Conservation (phyloP, 2,113 vertebrate genomes). For the Daboia siamensis region DNA sequence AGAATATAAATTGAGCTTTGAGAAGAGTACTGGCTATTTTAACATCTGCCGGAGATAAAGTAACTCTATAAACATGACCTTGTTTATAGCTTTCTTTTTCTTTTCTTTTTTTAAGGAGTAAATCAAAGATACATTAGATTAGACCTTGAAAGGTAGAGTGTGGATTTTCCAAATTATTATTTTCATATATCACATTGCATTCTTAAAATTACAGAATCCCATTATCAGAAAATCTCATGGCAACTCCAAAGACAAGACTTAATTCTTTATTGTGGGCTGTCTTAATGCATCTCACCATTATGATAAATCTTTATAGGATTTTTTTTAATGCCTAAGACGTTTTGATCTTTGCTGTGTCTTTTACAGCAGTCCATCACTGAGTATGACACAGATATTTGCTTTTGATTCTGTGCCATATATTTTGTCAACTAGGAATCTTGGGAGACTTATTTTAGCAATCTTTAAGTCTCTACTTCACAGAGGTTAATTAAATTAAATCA, state of each 20-base stretch:
- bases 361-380: slow-evolving; percentile 32
- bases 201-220: slow-evolving; percentile 47
- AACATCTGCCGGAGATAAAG: slow-evolving; percentile 31
- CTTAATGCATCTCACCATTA: slow-evolving; percentile 58
- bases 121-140: slow-evolving; percentile 51
- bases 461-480: slow-evolving; percentile 59
- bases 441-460: slow-evolving; percentile 60
- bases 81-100: slow-evolving; percentile 13
- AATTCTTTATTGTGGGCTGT: slow-evolving; percentile 55
- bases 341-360: slow-evolving; percentile 58
- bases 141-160: slow-evolving; percentile 51
- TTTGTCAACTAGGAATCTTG: slow-evolving; percentile 55
- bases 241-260: slow-evolving; percentile 47
- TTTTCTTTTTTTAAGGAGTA: slow-evolving; percentile 13
- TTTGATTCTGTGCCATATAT: slow-evolving; percentile 53
- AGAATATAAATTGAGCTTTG: slow-evolving; percentile 19
- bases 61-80: slow-evolving; percentile 33
- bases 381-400: slow-evolving; percentile 50
- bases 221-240: slow-evolving; percentile 57
- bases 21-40: slow-evolving; percentile 11
- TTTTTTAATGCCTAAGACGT: slow-evolving; percentile 57
- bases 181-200: slow-evolving; percentile 37
- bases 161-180: slow-evolving; percentile 55
- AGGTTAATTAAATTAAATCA: slow-evolving; percentile 68
- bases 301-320: slow-evolving; percentile 50